These are phyloP conservation scores for Tricholauxania praeusta DNA, from an alignment of 2,888 invertebrate species.

Conservation along the genomic window DNA sequence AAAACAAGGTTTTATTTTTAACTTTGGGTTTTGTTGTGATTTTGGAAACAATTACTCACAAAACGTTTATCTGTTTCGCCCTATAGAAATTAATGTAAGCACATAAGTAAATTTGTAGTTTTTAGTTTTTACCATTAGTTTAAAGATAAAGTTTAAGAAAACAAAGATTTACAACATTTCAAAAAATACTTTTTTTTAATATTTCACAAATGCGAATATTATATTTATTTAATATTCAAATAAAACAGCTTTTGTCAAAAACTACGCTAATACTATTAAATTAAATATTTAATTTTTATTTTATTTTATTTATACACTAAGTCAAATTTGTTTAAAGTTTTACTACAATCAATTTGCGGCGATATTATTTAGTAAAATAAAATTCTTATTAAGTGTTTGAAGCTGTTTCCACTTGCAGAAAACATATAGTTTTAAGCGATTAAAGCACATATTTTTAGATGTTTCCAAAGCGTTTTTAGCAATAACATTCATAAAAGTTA, in stretches of 20 bases:
- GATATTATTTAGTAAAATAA: no score
- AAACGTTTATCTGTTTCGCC: constrained; percentile 69
- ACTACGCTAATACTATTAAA: constrained; percentile 10
- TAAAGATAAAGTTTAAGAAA: constrained; percentile 9
- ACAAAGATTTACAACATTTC: not conserved
- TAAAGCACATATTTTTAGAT: no score
- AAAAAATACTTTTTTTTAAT: not conserved
- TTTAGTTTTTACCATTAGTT: constrained; percentile 30
- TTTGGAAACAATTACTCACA: constrained; percentile 69
- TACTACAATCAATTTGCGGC: no score
- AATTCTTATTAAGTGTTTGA: no score
- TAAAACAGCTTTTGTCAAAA: constrained; percentile 48
- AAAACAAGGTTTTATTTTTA: constrained; percentile 50
- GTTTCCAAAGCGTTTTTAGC: no score
- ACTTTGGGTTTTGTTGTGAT: constrained; percentile 55
- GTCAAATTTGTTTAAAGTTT: no score
- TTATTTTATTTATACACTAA: no score
- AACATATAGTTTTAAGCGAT: no score
- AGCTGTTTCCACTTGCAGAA: no score
- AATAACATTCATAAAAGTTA: no score
- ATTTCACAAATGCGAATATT: constrained; percentile 13
- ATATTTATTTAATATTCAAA: constrained; percentile 1
- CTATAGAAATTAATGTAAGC: constrained; percentile 68
- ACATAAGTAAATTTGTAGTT: constrained; percentile 36
- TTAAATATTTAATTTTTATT: not conserved